Conservation (phyloP, 2,797 vertebrate genomes). For the Anguilla megastoma region DNA sequence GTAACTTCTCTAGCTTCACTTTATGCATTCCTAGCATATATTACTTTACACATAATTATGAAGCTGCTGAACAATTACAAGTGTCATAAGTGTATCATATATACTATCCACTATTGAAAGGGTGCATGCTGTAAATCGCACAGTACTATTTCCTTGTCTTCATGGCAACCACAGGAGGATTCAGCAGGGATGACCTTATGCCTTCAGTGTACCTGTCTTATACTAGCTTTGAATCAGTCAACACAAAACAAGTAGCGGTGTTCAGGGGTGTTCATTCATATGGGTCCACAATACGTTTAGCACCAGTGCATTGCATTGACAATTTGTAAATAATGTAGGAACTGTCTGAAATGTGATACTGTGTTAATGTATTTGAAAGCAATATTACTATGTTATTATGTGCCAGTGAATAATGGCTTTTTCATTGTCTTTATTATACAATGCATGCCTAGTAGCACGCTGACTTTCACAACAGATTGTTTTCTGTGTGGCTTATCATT, state of each 20-base stretch:
- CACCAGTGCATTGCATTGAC: slow-evolving; percentile 5
- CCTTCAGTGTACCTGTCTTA: background rate
- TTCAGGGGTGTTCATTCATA: background rate
- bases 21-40: too few species aligned
- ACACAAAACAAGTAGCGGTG: background rate
- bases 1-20: too few species aligned
- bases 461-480: background rate
- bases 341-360: background rate
- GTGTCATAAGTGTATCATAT: too few species aligned
- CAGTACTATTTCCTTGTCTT: background rate
- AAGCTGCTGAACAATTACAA: too few species aligned
- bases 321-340: background rate
- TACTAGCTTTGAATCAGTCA: slow-evolving; percentile 5
- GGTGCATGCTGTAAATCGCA: background rate
- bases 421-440: slow-evolving; percentile 23
- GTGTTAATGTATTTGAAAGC: slow-evolving; percentile 9
- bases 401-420: background rate
- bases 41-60: too few species aligned
- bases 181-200: background rate
- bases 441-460: background rate
- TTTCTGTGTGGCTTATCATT: background rate
- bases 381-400: background rate
- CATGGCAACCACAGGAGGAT: background rate
- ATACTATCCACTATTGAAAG: background rate
- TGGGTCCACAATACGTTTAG: background rate